A percentile compares a stretch with the other conserved stretches of the same genome.
phyloP scores from a whole-genome alignment of 1,140 invertebrate species.

The Cardiocondyla obscurior region DNA sequence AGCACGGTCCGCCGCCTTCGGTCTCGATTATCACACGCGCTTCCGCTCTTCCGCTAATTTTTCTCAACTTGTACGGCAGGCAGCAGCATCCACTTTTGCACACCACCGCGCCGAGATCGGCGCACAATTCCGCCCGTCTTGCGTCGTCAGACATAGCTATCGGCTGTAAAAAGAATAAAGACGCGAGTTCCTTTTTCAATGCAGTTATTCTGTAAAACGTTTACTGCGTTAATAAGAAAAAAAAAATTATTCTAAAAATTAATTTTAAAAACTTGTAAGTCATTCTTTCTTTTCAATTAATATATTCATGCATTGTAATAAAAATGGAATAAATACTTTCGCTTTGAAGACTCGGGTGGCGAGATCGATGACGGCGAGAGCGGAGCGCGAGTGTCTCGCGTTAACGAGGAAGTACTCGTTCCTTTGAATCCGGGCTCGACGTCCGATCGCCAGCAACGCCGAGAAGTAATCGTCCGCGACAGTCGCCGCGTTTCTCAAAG shows the following conservation, averaged over 20 bases:
- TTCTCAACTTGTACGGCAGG: slow-evolving; percentile 12
- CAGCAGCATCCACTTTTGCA: not conserved
- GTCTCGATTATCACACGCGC: slow-evolving; percentile 50
- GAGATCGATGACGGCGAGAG: slow-evolving; percentile 48
- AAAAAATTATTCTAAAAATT: no score
- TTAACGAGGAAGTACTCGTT: slow-evolving; percentile 50
- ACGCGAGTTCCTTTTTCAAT: no score
- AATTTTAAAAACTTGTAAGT: not conserved
- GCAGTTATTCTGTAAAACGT: no score
- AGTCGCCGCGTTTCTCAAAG: slow-evolving; percentile 8
- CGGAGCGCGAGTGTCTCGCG: slow-evolving; percentile 15
- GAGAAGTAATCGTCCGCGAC: slow-evolving; percentile 57
- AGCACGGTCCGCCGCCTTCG: slow-evolving; percentile 5
- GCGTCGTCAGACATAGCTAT: slow-evolving; percentile 25
- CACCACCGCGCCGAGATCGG: slow-evolving; percentile 28
- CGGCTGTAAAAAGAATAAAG: not conserved
- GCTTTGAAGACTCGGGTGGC: slow-evolving; percentile 37
- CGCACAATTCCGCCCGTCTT: slow-evolving; percentile 9
- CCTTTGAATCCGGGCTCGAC: slow-evolving; percentile 23
- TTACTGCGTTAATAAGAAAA: not conserved
- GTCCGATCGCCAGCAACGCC: slow-evolving; percentile 33
- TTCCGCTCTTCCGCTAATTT: slow-evolving; percentile 7
- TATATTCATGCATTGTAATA: not conserved
- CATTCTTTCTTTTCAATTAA: not conserved
- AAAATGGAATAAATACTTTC: slow-evolving; percentile 24